Evolutionary conservation across 2,888 invertebrate species (phyloP), one percentile per base, ranked within the genome.

Genomic region (Clitarchus hookeri): DNA sequence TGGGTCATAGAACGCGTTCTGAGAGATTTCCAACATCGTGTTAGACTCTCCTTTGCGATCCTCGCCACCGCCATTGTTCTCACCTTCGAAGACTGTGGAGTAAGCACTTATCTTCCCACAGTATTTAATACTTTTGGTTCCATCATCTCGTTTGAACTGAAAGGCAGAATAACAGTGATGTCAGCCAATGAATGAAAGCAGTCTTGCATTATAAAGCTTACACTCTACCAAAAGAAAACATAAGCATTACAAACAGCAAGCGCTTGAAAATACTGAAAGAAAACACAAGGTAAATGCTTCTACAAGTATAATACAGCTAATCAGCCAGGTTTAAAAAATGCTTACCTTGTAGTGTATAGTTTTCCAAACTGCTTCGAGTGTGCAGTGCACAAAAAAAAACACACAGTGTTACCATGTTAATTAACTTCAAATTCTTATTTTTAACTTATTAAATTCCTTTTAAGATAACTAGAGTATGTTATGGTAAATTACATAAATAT

Each of bases 1-100:
- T 2, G 88, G 88, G 86, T 90, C 90, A 44, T 90, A 88, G 84
- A 90, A 91, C 13, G 90, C 89, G 86, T 90, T 89, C 8, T 87
- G 87, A 25, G 89, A 27, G 23, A 44, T 16, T 16, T 82, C 82
- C 36, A 82, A 27, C 27, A 44, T 27, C 8, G 13, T 23, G 27
- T 8, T 16, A 12, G 82, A 36, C 82, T 82, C 82, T 44, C n/a
- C 82, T 13, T 12, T 3, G 27, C 36, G 27, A 23, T 12, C 82
- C 36, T 82, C 82, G 11, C 8, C 82, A 27, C 13, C 36, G n/a
- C 3, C 65, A 48, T 16, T 48, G 65, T 23, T 19, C 65, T 65
- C 23, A 23, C n/a, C n/a, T 8, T n/a, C 65, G 16, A n/a, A 65
- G 27, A n/a, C 19, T 13, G 19, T 23, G 8, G 44, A 19, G 36